Evolutionary conservation across 37 sponge, comb jelly and placozoan species (phyloP).

Genomic region (Aphrocallistes beatrix): DNA sequence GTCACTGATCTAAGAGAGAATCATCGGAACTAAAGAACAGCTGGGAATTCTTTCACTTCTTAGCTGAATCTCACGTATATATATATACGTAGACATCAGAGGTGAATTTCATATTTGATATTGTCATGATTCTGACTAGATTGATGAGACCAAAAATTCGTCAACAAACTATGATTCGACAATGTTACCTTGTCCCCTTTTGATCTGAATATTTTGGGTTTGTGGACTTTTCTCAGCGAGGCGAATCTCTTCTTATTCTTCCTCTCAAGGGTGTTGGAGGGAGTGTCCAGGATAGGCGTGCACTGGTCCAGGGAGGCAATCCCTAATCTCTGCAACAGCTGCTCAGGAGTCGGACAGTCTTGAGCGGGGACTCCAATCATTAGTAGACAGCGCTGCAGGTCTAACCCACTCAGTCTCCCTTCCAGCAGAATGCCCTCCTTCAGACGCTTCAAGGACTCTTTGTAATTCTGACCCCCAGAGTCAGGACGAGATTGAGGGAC

Average conservation of each 20-base stretch:
- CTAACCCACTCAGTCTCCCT: neutral
- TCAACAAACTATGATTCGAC: no score
- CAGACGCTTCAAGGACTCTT: neutral
- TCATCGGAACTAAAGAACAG: no score
- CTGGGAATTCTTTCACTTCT: no score
- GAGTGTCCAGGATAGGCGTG: neutral
- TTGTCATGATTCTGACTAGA: no score
- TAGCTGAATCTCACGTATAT: no score
- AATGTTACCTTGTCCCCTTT: neutral
- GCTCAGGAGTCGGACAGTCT: neutral
- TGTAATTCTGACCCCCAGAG: neutral
- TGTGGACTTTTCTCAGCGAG: neutral
- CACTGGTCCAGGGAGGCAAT: neutral
- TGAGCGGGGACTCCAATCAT: neutral
- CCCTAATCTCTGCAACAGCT: constrained; percentile 10
- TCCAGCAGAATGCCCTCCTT: neutral
- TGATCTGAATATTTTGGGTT: neutral
- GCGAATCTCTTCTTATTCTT: neutral
- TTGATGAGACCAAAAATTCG: no score
- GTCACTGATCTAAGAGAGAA: neutral
- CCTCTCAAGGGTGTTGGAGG: neutral
- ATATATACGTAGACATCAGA: no score
- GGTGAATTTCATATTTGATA: no score
- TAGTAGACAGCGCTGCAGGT: neutral
- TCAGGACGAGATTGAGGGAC: neutral